phyloP scores from a whole-genome alignment of 2,888 invertebrate species.

The Apotomis turbidana region DNA sequence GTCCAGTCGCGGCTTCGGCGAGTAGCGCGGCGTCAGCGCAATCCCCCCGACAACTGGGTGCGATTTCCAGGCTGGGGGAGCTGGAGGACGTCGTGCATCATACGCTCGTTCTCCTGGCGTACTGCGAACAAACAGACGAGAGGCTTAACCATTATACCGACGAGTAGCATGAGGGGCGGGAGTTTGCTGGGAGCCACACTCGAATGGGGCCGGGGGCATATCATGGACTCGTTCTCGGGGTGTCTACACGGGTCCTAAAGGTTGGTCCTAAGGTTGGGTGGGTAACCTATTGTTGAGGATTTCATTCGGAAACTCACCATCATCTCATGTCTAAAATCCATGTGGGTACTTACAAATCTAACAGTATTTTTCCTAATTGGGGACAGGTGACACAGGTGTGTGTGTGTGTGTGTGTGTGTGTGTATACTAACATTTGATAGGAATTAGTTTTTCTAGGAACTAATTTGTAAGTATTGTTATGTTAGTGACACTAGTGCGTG shows the following conservation, averaged over 20 bases:
- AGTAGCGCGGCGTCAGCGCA: conserved; percentile 82
- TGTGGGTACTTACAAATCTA: not conserved
- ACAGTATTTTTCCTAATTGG: conserved; percentile 1
- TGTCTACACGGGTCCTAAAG: conserved; percentile 22
- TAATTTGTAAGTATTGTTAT: conserved; percentile 26
- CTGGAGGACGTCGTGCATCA: conserved; percentile 91
- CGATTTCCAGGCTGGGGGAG: conserved; percentile 79
- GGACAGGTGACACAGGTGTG: not conserved
- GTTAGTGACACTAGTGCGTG: conserved; percentile 24
- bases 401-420: not conserved
- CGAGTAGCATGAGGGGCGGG: conserved; percentile 46
- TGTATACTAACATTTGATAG: conserved; percentile 4
- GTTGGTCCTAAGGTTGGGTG: conserved; percentile 9
- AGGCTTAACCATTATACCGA: conserved; percentile 66
- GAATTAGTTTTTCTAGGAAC: conserved; percentile 5
- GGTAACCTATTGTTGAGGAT: conserved; percentile 11
- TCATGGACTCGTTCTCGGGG: conserved; percentile 22
- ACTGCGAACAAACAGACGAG: conserved; percentile 85
- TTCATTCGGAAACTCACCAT: conserved; percentile 10
- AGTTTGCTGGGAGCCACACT: conserved; percentile 52
- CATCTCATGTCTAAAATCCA: not conserved
- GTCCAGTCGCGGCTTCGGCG: conserved; percentile 78
- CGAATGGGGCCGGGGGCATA: conserved; percentile 19
- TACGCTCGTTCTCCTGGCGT: conserved; percentile 94
- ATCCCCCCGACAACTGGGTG: conserved; percentile 82